Percentiles rank a stretch among this genome's conserved stretches.
Evolutionary conservation across 2,888 invertebrate genomes (phyloP).

Genomic region (Rhogogaster chlorosoma): DNA sequence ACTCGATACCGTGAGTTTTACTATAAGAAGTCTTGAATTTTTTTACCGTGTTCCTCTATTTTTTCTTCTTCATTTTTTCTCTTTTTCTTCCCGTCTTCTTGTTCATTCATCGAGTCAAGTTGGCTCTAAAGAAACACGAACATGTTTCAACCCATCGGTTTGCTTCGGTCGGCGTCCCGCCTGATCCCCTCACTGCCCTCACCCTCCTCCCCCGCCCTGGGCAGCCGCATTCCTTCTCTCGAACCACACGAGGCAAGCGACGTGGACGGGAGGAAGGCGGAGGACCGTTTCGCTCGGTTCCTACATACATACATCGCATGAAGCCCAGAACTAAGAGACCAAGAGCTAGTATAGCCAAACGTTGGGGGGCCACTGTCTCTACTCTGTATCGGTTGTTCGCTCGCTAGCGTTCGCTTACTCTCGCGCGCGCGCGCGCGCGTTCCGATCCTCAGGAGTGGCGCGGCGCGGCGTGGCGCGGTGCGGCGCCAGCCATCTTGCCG

Average conservation of each 20-base stretch:
- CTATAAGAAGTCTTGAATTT: neutral
- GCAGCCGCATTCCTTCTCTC: conserved; percentile 79
- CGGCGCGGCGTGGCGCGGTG: conserved; percentile 46
- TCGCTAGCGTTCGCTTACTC: conserved; percentile 39
- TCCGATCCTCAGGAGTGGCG: conserved; percentile 50
- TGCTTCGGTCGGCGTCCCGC: conserved; percentile 35
- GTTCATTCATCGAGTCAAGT: conserved; percentile 10
- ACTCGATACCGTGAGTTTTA: neutral
- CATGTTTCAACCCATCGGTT: conserved; percentile 44
- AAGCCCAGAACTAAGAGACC: conserved; percentile 1
- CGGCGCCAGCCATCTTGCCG: conserved; percentile 52
- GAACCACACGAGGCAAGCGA: conserved; percentile 39
- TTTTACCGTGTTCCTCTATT: neutral
- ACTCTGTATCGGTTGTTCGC: conserved; percentile 39
- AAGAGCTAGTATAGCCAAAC: conserved; percentile 20
- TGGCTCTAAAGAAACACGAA: neutral
- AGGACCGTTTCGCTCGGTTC: conserved; percentile 42
- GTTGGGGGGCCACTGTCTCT: conserved; percentile 25
- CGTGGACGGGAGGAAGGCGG: conserved; percentile 6
- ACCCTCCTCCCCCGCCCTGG: conserved; percentile 76
- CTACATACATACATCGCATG: neutral
- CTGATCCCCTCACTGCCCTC: conserved; percentile 55
- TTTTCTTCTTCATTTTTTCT: conserved; percentile 20
- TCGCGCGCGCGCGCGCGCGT: conserved; percentile 27
- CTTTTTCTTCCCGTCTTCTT: neutral